Conservation (phyloP, 1,140 invertebrate genomes). For the Brachionus sp. region DNA sequence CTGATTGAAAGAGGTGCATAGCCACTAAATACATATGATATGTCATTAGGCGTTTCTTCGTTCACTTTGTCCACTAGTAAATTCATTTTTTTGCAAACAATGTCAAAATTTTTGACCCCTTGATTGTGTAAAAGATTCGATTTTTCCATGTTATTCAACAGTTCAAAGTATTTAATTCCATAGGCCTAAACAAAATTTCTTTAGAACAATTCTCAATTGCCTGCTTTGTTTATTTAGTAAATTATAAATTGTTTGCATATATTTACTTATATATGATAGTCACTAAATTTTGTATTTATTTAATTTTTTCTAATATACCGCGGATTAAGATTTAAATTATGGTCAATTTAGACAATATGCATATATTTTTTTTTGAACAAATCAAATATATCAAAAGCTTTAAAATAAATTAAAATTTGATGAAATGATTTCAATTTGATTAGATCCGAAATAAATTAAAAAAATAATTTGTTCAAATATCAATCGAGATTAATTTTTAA, state of each 20-base stretch:
- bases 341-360: too few relatives aligned
- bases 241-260: not conserved
- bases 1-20: slow-evolving; percentile 89
- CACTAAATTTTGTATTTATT: not conserved
- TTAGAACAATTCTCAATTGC: not conserved
- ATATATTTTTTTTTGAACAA: not conserved
- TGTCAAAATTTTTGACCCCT: slow-evolving; percentile 50
- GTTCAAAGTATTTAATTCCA: slow-evolving; percentile 78
- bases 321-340: too few relatives aligned
- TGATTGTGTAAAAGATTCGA: slow-evolving; percentile 74
- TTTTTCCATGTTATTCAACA: slow-evolving; percentile 80
- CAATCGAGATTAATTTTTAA: not conserved
- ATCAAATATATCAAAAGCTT: not conserved
- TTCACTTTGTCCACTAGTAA: slow-evolving; percentile 25
- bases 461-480: not conserved
- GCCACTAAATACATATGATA: slow-evolving; percentile 81
- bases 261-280: not conserved
- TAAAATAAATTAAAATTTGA: not conserved
- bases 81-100: slow-evolving; percentile 36
- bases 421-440: not conserved
- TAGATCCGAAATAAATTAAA: not conserved
- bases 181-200: slow-evolving; percentile 69
- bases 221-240: not conserved
- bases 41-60: slow-evolving; percentile 71
- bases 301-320: not conserved